Evolutionary conservation across 2,888 invertebrate species (phyloP).

Genomic region (Drosophila histrio): DNA sequence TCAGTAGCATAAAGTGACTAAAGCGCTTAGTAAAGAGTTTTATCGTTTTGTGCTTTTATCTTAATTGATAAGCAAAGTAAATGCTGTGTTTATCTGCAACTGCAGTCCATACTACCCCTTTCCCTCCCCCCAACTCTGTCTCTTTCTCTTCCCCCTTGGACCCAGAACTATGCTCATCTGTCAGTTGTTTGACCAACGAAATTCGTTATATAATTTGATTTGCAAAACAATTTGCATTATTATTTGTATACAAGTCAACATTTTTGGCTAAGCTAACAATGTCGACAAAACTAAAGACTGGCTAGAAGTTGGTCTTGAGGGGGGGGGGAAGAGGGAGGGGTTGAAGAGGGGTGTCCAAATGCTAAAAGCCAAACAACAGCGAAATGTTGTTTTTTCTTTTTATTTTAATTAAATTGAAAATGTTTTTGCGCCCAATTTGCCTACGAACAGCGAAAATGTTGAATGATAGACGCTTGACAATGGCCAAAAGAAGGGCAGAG

Average conservation of each 20-base stretch:
- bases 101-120: background rate
- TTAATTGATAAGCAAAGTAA: slow-evolving; percentile 42
- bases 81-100: slow-evolving; percentile 4
- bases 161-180: slow-evolving; percentile 15
- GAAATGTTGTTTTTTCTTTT: slow-evolving; percentile 33
- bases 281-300: slow-evolving; percentile 3
- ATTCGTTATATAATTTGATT: slow-evolving; percentile 66
- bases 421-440: slow-evolving; percentile 60
- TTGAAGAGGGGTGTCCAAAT: no score
- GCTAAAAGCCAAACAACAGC: slow-evolving; percentile 43
- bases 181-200: slow-evolving; percentile 38
- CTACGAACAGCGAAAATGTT: slow-evolving; percentile 42
- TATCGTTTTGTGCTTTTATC: slow-evolving; percentile 24
- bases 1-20: slow-evolving; percentile 12
- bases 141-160: background rate
- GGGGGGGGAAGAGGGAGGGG: background rate
- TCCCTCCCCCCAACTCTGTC: background rate
- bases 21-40: slow-evolving; percentile 25
- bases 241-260: slow-evolving; percentile 57
- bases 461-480: slow-evolving; percentile 51
- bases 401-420: slow-evolving; percentile 77
- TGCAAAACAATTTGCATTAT: slow-evolving; percentile 69
- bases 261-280: slow-evolving; percentile 52
- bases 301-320: no score
- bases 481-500: background rate